These are phyloP conservation scores for Sterrhoptilus dennistouni DNA, from an alignment of 2,113 vertebrate genomes.

Conservation along the genomic window DNA sequence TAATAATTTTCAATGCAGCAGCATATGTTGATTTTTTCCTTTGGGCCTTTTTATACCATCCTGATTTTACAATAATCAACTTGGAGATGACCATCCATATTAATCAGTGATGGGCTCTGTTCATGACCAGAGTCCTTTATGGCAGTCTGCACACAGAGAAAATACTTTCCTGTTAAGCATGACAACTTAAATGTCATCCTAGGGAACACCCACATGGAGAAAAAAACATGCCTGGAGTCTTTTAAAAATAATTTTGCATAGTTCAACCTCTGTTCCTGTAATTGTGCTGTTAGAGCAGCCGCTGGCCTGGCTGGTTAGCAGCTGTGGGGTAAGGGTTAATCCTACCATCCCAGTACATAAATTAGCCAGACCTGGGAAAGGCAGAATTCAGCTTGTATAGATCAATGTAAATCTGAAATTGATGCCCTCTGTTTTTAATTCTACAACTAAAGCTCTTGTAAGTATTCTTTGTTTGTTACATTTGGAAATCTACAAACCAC, in stretches of 20 bases:
- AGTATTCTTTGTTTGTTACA: neutral
- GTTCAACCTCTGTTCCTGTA: neutral
- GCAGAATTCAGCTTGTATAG: neutral
- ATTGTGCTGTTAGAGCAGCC: neutral
- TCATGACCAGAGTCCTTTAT: neutral
- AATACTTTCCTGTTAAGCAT: neutral
- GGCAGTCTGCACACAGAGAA: neutral
- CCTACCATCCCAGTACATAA: neutral
- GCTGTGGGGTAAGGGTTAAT: neutral
- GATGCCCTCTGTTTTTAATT: neutral
- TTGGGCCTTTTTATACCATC: neutral
- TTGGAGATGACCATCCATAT: neutral
- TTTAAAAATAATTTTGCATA: neutral
- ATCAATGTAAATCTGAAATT: neutral
- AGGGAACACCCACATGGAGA: neutral
- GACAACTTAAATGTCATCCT: neutral
- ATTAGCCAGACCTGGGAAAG: neutral
- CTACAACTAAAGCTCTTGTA: neutral
- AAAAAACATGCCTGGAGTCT: neutral
- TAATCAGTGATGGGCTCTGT: neutral
- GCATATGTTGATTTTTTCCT: conserved; percentile 18
- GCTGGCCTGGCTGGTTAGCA: neutral
- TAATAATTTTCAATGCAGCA: neutral
- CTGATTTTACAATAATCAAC: neutral
- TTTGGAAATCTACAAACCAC: neutral